These are phyloP conservation scores for Vanessa cardui DNA, from an alignment of 2,888 invertebrate genomes.

Conservation along the genomic window DNA sequence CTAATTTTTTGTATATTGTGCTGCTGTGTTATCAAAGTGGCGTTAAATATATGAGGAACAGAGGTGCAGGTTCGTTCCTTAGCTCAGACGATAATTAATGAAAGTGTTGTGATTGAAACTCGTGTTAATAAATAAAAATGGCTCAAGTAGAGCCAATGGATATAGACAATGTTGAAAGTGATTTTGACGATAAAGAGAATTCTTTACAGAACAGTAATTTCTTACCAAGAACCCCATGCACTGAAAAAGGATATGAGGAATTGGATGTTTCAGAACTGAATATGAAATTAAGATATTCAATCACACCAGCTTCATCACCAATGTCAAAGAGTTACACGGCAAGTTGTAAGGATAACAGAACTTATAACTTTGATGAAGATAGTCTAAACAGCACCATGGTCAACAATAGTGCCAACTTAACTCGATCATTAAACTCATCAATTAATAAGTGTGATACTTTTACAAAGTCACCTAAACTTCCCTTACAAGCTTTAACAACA, in stretches of 20 bases:
- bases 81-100: slow-evolving; percentile 21
- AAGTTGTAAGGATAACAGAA: slow-evolving; percentile 55
- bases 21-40: slow-evolving; percentile 47
- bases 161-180: slow-evolving; percentile 63
- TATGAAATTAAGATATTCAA: slow-evolving; percentile 74
- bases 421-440: slow-evolving; percentile 64
- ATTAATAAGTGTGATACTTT: slow-evolving; percentile 56
- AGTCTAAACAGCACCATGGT: slow-evolving; percentile 46
- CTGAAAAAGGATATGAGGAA: slow-evolving; percentile 75
- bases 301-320: slow-evolving; percentile 70
- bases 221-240: slow-evolving; percentile 56
- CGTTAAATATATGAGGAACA: slow-evolving; percentile 7
- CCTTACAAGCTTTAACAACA: slow-evolving; percentile 58
- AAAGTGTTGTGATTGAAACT: slow-evolving; percentile 26
- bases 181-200: slow-evolving; percentile 76
- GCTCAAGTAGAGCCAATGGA: slow-evolving; percentile 75
- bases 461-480: slow-evolving; percentile 58
- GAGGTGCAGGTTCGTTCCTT: slow-evolving; percentile 17
- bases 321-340: slow-evolving; percentile 73
- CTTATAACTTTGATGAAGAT: slow-evolving; percentile 50
- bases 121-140: slow-evolving; percentile 51
- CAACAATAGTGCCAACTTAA: slow-evolving; percentile 58
- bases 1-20: slow-evolving; percentile 59
- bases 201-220: slow-evolving; percentile 67
- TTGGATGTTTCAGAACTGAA: slow-evolving; percentile 73